Base-by-base conservation (phyloP, 2,888 invertebrate genomes). In the Cataglyphis altisquamis region DNA sequence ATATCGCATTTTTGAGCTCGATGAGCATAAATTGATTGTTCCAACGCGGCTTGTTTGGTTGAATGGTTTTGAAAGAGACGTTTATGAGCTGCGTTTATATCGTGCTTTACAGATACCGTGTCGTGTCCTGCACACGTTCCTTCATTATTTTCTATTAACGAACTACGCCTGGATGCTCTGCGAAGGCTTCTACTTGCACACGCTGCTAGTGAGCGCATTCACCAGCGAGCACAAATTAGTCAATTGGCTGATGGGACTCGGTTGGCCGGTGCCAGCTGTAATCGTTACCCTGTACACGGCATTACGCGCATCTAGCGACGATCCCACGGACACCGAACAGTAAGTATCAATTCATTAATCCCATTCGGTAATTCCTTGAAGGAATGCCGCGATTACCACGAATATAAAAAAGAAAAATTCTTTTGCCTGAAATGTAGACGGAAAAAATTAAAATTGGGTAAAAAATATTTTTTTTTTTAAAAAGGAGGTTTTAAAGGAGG, bases 81-180 rank as follows among this genome's bases (percentile, higher is more conserved):
- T 60, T 57, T 67, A 63, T 39, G 36, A 82, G 62, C 15, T 70
- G 25, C 8, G 25, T 25, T 25, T 25, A 25, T 25, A 0, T 57
- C 41, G 12, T 25, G 10, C 68, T 83, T 88, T 95, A 63, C 96
- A 98, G 96, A 95, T 96, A 18, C 97, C 97, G 96, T 99, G 99
- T 95, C 97, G 97, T 90, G 95, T 96, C 77, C 96, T 99, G 68
- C 98, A 98, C 95, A 97, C 98, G 45, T 94, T 97, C 68, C 96
- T 98, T 73, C 98, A 98, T 95, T 98, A 98, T 95, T 98, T 98
- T 93, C 96, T 99, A 89, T 96, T 98, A 84, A 98, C 98, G 92
- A 99, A 98, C 95, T 99, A 99, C 95, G 97, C 98, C 90, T 99
- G 99, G 99, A 99, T 99, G 98, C 96, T 99, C 92, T 98, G 98